Percentiles rank a stretch among this genome's conserved stretches.
These are phyloP conservation scores for Pelagia noctiluca DNA, from an alignment of 30 jellyfish, hydroid and myxozoan species.

Conservation along the genomic window DNA sequence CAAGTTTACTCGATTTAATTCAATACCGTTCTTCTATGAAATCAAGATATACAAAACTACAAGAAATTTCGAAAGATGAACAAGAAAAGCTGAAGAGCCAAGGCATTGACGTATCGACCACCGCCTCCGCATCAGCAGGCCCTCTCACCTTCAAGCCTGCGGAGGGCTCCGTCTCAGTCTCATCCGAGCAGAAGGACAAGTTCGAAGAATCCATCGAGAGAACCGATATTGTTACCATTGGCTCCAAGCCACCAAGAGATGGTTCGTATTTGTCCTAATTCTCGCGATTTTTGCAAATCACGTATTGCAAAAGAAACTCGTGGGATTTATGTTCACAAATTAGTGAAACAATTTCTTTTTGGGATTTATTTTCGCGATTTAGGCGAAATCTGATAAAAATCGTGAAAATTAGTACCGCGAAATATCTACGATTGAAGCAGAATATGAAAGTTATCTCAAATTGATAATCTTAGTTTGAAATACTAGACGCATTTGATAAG, in stretches of 20 bases:
- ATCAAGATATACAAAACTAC: conserved; percentile 26
- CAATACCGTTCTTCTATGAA: too few species aligned
- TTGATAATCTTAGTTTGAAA: too few species aligned
- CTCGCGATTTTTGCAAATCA: too few species aligned
- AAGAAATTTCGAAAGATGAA: conserved; percentile 53
- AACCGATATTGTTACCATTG: conserved; percentile 9
- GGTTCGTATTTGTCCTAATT: background rate
- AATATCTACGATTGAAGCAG: too few species aligned
- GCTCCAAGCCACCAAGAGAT: conserved; percentile 56
- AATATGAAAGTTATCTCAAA: too few species aligned
- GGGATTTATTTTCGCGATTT: too few species aligned
- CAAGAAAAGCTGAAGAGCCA: conserved; percentile 57
- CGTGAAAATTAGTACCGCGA: too few species aligned
- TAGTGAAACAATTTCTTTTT: background rate
- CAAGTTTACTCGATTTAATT: too few species aligned
- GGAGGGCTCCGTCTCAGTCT: background rate
- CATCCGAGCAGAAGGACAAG: background rate
- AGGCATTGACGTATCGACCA: conserved; percentile 45
- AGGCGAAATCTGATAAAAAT: too few species aligned
- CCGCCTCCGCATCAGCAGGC: conserved; percentile 35
- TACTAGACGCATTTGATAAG: too few species aligned
- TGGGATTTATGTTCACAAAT: background rate
- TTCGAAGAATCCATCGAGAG: conserved; percentile 11
- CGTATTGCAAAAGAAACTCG: background rate
- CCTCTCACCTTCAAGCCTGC: conserved; percentile 1